Percentiles rank a stretch among this genome's conserved stretches.
Conservation (phyloP, 2,113 vertebrate species). For the Catharus bicknelli region DNA sequence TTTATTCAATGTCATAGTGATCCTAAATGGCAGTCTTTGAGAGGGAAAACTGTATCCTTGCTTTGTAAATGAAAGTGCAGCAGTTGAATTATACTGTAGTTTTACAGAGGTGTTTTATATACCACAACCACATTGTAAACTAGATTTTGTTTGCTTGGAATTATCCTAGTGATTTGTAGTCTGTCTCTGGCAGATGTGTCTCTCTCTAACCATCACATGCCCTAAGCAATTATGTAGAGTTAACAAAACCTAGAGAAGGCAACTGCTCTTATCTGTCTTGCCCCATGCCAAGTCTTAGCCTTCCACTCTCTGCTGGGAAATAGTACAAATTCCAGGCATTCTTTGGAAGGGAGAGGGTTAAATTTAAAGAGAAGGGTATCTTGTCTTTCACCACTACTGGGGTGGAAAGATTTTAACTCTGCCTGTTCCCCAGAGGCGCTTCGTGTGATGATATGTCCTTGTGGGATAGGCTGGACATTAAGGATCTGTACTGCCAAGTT, state of each 20-base stretch:
- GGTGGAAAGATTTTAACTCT: conserved; percentile 46
- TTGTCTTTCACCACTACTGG: conserved; percentile 58
- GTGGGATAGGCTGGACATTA: neutral
- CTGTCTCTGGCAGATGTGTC: conserved; percentile 43
- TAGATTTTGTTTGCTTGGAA: conserved; percentile 41
- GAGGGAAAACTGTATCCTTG: conserved; percentile 4
- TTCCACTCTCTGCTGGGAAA: conserved; percentile 59
- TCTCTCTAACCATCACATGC: conserved; percentile 55
- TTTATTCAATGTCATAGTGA: neutral
- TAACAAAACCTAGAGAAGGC: conserved; percentile 61
- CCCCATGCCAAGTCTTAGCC: conserved; percentile 63
- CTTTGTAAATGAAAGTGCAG: conserved; percentile 46
- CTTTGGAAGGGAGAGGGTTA: conserved; percentile 69
- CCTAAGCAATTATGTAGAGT: conserved; percentile 52
- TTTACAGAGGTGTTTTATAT: conserved; percentile 55
- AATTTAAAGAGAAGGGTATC: conserved; percentile 66
- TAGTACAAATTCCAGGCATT: conserved; percentile 68
- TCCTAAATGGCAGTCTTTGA: conserved; percentile 36
- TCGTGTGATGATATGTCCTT: neutral
- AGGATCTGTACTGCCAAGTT: neutral
- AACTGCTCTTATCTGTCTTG: conserved; percentile 62
- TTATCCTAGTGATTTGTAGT: conserved; percentile 37
- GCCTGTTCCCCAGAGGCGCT: conserved; percentile 31
- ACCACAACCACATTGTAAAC: conserved; percentile 39
- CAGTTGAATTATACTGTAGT: conserved; percentile 27